Percentiles rank a stretch among this genome's conserved stretches.
Conservation (phyloP, 2,797 vertebrate genomes). For the Allobates femoralis region DNA sequence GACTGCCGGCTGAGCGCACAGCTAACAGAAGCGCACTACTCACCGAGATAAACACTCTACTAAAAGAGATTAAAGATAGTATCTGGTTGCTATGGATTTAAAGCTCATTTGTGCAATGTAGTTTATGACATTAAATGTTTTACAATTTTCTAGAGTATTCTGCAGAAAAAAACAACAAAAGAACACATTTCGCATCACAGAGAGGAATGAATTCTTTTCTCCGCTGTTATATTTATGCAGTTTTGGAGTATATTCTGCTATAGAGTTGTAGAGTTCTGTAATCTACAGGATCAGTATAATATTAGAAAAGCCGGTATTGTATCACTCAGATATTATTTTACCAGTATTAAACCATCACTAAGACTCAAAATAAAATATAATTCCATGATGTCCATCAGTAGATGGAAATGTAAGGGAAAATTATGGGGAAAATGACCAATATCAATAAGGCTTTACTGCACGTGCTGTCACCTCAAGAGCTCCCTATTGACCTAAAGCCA, state of each 20-base stretch:
- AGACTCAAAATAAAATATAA: too few relatives aligned
- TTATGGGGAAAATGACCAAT: too few relatives aligned
- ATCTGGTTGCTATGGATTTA: conserved; percentile 12
- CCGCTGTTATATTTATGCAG: not conserved
- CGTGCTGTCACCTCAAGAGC: too few relatives aligned
- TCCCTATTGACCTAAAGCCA: too few relatives aligned
- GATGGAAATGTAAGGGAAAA: too few relatives aligned
- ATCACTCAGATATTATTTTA: too few relatives aligned
- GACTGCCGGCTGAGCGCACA: not conserved
- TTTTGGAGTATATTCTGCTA: not conserved
- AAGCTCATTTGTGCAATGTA: conserved; percentile 5
- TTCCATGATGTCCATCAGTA: too few relatives aligned
- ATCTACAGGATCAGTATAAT: too few relatives aligned
- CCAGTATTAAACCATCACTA: too few relatives aligned
- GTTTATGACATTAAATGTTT: conserved; percentile 19
- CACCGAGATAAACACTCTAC: conserved; percentile 7
- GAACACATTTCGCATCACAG: not conserved
- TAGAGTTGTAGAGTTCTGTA: too few relatives aligned
- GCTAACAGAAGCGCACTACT: not conserved
- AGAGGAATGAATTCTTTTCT: not conserved
- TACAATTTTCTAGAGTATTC: not conserved
- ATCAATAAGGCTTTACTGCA: too few relatives aligned
- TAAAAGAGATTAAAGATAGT: not conserved
- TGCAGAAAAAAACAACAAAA: not conserved
- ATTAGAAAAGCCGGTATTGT: too few relatives aligned